Base-by-base conservation (phyloP, 2,113 vertebrate genomes). In the Mastomys coucha region DNA sequence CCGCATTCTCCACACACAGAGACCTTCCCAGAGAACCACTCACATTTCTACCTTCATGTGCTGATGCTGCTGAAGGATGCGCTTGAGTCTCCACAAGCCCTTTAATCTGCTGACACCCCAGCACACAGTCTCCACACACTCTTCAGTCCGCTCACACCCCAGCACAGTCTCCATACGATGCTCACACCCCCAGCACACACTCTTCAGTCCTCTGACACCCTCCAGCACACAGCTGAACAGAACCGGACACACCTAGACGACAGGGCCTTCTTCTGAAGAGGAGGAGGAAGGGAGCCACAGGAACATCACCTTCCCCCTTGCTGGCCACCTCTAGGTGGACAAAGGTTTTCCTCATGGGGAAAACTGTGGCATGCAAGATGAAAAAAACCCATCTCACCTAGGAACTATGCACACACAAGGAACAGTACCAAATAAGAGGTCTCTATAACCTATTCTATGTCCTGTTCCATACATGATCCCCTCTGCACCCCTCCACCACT, bases 191-290 rank as follows among this genome's bases (percentile, higher is more conserved):
- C 53, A 53, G 53, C 53, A 53, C 53, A 53, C 53, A 53, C 53
- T 53, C 2, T 53, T 53, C 53, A 53, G 53, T 53, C 11, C 12
- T 1, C 53, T 53, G 53, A 53, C 53, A 73, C 72, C 95, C 87
- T 84, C 70, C 56, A 88, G 12, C n/a, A 60, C 84, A 89, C 65
- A 69, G 39, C 56, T 78, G 73, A 65, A 63, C 14, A 58, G 78
- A 97, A 91, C 17, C 78, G 70, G 51, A 95, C 97, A 92, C 22
- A 94, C 2, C 63, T 89, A 76, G 89, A 88, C 49, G 93, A 72
- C 65, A 14, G 72, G n/a, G 51, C n/a, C 86, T 73, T 82, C 94
- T 91, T 85, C 88, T 28, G 96, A 97, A 91, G 87, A 85, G 42
- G 3, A 53, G 33, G 19, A 9, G 24, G 13, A 67, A 11, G 49